phyloP scores from a whole-genome alignment of 23 tunicate species.

The Aplidium turbinatum region DNA sequence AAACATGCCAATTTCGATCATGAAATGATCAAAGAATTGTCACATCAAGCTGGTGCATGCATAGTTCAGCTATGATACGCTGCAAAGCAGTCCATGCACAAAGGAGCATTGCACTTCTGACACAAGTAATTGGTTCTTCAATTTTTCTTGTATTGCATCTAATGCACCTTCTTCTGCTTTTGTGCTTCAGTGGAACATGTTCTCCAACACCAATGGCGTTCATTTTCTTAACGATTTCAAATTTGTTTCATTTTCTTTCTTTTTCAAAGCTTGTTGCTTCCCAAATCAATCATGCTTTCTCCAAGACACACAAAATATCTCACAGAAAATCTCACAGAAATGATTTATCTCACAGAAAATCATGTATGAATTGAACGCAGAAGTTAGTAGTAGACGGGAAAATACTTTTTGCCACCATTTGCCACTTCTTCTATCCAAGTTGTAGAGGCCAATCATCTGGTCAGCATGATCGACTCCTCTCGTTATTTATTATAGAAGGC shows the following conservation, averaged over 20 bases:
- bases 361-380: conserved; percentile 9
- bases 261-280: background rate
- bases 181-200: conserved; percentile 4
- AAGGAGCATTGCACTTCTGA: conserved; percentile 7
- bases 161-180: conserved; percentile 16
- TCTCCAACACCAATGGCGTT: conserved; percentile 1
- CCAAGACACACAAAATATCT: background rate
- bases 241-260: background rate
- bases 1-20: too few species aligned
- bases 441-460: background rate
- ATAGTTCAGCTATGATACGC: conserved; percentile 10
- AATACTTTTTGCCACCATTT: conserved; percentile 21
- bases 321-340: background rate
- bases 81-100: conserved; percentile 11
- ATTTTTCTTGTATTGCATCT: background rate
- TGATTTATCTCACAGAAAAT: conserved; percentile 24
- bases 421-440: conserved; percentile 6
- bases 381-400: conserved; percentile 3
- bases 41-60: too few species aligned
- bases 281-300: conserved; percentile 6
- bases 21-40: too few species aligned
- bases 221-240: conserved; percentile 11
- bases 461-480: conserved; percentile 27
- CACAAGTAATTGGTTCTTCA: too few species aligned
- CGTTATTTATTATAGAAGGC: conserved; percentile 27